Evolutionary conservation across 2,888 invertebrate genomes (phyloP), one percentile per base, ranked within the genome.

Genomic region (Heliothis peltigera): DNA sequence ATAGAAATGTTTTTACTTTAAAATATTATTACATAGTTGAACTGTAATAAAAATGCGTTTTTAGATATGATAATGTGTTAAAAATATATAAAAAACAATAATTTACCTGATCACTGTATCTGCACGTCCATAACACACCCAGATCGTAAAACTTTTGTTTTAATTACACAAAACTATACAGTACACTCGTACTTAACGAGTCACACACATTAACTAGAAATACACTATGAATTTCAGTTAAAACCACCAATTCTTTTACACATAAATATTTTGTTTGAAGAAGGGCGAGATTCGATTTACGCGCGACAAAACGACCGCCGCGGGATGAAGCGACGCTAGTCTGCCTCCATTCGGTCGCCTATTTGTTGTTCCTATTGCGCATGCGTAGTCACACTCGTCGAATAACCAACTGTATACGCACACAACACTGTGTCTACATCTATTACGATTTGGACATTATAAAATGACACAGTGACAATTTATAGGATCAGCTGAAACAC

Each of bases 181-280:
- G 64, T 63, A 42, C 69, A 79, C 57, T 7, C 8, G 35, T 59
- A 65, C 39, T 65, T 2, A 79, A 71, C 21, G 51, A 65, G 53
- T 64, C 68, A 79, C 69, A 21, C 65, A 66, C 64, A 10, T 55
- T 54, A 47, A 53, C 12, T 51, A 58, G 6, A 18, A 1, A 25
- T 35, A 47, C 64, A 69, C 65, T 63, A 18, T 12, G 2, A 57
- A 18, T 65, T 63, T 72, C n/a, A 44, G 25, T 48, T 60, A 53
- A 49, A 66, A 53, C 15, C 54, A 64, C 42, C 7, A 22, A 55
- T 64, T 55, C 4, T 52, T 71, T 64, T 28, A 64, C 25, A 77
- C 66, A 80, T 42, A 77, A 73, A 68, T 69, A 67, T 73, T 72
- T 79, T 69, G 66, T 72, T 77, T 67, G n/a, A 60, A 47, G 65